phyloP scores from a whole-genome alignment of 2,797 vertebrate genomes.

The Neosilurus hyrtlii region DNA sequence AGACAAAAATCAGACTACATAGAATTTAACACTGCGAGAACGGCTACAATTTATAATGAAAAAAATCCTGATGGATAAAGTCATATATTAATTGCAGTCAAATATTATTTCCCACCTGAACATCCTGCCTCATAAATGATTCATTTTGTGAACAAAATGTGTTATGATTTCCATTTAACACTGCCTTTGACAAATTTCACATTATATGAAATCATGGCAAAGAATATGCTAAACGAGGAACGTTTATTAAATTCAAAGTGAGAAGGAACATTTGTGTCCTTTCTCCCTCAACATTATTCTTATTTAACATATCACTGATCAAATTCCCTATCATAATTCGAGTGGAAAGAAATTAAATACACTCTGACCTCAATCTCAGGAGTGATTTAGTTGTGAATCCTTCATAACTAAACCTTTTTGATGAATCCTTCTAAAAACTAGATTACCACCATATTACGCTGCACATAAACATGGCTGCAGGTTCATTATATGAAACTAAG shows the following conservation, averaged over 20 bases:
- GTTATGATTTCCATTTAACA: background rate
- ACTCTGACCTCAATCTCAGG: background rate
- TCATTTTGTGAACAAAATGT: background rate
- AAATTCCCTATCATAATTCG: background rate
- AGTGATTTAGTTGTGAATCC: background rate
- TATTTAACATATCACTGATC: slow-evolving; percentile 2
- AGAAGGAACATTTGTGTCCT: background rate
- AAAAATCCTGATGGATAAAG: background rate
- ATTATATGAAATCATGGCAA: background rate
- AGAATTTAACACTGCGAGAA: background rate
- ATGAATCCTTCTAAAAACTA: background rate
- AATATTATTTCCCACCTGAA: slow-evolving; percentile 1
- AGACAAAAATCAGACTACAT: background rate
- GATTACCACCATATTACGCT: background rate
- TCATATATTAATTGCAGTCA: background rate
- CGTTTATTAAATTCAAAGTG: background rate
- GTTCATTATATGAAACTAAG: background rate
- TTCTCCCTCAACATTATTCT: background rate
- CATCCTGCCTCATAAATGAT: background rate
- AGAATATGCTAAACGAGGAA: background rate
- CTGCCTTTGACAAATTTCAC: background rate
- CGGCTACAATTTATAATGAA: background rate
- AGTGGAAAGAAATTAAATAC: slow-evolving; percentile 2
- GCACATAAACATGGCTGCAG: background rate
- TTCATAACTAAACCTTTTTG: background rate